phyloP scores from a whole-genome alignment of 53 echinoderm and acorn worm genomes.

The Echinometra lucunter region DNA sequence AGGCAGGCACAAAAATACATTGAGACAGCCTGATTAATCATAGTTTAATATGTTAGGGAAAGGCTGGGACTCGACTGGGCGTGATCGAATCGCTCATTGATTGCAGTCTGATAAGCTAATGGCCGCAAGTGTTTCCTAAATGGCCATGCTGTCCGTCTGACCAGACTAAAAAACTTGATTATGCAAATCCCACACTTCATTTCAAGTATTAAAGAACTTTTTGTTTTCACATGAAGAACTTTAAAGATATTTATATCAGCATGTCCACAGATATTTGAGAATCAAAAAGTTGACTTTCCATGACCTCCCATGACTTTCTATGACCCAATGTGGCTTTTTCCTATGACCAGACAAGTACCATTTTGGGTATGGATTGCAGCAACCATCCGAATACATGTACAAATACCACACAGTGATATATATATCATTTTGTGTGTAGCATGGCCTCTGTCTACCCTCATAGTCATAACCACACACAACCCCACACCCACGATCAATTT shows the following conservation, averaged over 20 bases:
- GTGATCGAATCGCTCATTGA: not conserved
- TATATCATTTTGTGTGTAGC: too few species aligned
- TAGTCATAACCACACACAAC: too few species aligned
- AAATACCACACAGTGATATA: too few species aligned
- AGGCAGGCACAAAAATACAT: not conserved
- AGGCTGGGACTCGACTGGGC: constrained; percentile 19
- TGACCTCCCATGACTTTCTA: too few species aligned
- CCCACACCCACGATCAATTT: too few species aligned
- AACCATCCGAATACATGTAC: too few species aligned
- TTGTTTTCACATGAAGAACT: not conserved
- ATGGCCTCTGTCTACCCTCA: too few species aligned
- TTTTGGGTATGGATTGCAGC: too few species aligned
- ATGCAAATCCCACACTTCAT: not conserved
- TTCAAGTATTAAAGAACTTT: not conserved
- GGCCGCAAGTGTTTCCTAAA: constrained; percentile 15
- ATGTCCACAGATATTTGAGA: not conserved
- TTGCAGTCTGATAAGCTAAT: not conserved
- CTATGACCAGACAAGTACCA: too few species aligned
- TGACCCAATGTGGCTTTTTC: too few species aligned
- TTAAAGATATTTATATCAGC: not conserved
- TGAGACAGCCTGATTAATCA: not conserved
- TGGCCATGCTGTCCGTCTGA: not conserved
- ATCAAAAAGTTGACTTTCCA: too few species aligned
- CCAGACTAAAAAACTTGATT: not conserved
- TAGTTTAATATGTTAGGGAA: not conserved